These are phyloP conservation scores for Hydra vulgaris DNA, from an alignment of 30 jellyfish, hydroid and myxozoan species.

Conservation along the genomic window DNA sequence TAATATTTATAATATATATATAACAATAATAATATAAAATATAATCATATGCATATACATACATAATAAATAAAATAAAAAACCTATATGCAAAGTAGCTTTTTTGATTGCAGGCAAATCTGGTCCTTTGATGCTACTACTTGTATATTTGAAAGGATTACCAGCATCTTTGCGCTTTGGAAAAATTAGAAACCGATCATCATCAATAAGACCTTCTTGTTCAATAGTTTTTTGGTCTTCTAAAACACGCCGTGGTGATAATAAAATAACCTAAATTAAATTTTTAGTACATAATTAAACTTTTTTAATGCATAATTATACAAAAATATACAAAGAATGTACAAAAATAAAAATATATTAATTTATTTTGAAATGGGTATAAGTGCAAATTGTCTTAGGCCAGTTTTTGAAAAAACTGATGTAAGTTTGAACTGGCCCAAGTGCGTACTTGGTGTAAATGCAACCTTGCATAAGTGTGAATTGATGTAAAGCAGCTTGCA, in stretches of 20 bases:
- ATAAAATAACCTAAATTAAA: slow-evolving; percentile 31
- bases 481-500: too few species aligned
- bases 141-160: slow-evolving; percentile 25
- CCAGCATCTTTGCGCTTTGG: slow-evolving; percentile 18
- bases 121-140: slow-evolving; percentile 50
- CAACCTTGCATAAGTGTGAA: too few species aligned
- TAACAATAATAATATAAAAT: neutral
- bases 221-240: slow-evolving; percentile 78
- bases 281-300: too few species aligned
- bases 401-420: too few species aligned
- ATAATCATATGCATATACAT: neutral
- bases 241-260: slow-evolving; percentile 52
- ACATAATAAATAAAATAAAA: too few species aligned
- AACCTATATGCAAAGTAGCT: slow-evolving; percentile 37
- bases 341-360: too few species aligned
- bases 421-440: too few species aligned
- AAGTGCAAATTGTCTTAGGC: too few species aligned
- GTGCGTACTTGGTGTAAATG: too few species aligned
- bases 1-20: too few species aligned
- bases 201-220: slow-evolving; percentile 85
- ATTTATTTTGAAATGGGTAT: too few species aligned
- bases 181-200: slow-evolving; percentile 36
- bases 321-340: neutral
- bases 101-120: slow-evolving; percentile 36
- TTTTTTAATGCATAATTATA: too few species aligned